Base-by-base conservation (phyloP, 2,113 vertebrate species). In the Raja brachyura region DNA sequence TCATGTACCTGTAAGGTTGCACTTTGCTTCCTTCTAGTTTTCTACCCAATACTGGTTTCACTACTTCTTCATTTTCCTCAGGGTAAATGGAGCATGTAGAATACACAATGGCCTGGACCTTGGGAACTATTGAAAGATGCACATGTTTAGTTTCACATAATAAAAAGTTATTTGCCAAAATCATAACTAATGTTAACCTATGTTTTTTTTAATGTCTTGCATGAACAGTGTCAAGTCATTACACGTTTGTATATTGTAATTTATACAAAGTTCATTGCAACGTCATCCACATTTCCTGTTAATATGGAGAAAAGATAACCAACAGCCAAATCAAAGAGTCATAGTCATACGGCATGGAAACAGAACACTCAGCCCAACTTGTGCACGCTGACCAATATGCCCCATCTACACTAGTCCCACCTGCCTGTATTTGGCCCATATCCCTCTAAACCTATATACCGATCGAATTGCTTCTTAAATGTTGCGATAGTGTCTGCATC, bases 21-120 rank as follows among this genome's bases (percentile, higher is more conserved):
- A 94, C 93, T 95, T 96, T 97, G 77, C 92, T 31, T 94, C 95
- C 94, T 81, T 94, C 94, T 9, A 94, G 94, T 95, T 90, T 94
- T 93, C 93, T 94, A 90, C 97, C 95, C 94, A 98, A 95, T 22
- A 96, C 97, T 94, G 96, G 96, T 74, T 94, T 95, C 94, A 99
- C 95, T 63, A 98, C 95, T 22, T 93, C 94, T 94, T 97, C 97
- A 31, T 98, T 99, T 96, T 99, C 98, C 95, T 98, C 97, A 86
- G 96, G 94, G 94, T 97, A 97, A 83, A 97, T 61, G 0, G 98
- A 99, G 93, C 97, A 98, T 22, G 98, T 99, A 56, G 97, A 96
- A 94, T 98, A 98, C 83, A 99, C 96, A 94, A 99, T 94, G 10
- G 96, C 96, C 95, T 96, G 94, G 93, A 96, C 96, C 95, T 97